Evolutionary conservation across 2,113 vertebrate species (phyloP).

Genomic region (Tricholaema leucomelas): DNA sequence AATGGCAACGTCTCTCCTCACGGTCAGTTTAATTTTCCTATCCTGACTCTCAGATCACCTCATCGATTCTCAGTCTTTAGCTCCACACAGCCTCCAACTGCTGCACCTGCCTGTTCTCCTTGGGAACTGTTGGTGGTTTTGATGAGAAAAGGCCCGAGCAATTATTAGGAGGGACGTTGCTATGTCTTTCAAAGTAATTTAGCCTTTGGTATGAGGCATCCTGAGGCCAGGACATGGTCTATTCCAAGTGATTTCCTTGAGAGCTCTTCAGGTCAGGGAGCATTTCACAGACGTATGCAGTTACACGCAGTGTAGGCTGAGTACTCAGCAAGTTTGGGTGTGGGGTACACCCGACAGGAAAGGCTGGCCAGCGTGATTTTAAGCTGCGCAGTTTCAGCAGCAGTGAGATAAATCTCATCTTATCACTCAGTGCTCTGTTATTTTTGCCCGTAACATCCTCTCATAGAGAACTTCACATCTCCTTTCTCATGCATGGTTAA

Average conservation of each 20-base stretch:
- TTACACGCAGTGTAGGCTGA: accelerated
- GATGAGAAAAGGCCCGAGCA: neutral
- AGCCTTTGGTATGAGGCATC: neutral
- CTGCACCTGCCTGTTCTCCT: neutral
- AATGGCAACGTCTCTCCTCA: neutral
- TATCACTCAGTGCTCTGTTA: neutral
- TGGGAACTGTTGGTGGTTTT: neutral
- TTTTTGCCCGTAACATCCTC: neutral
- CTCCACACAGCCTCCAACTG: neutral
- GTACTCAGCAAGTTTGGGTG: neutral
- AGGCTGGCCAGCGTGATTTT: neutral
- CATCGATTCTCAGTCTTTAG: neutral
- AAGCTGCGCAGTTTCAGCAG: neutral
- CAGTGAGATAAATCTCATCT: neutral
- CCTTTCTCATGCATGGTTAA: neutral
- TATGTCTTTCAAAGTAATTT: neutral
- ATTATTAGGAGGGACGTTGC: neutral
- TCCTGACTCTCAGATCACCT: neutral
- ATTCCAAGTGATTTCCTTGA: neutral
- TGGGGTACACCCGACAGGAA: neutral
- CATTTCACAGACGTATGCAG: neutral
- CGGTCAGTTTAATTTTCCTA: neutral
- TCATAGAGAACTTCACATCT: neutral
- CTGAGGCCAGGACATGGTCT: neutral
- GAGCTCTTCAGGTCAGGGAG: neutral